Conservation (phyloP, 2,888 invertebrate genomes). For the Ormyrus thymus region DNA sequence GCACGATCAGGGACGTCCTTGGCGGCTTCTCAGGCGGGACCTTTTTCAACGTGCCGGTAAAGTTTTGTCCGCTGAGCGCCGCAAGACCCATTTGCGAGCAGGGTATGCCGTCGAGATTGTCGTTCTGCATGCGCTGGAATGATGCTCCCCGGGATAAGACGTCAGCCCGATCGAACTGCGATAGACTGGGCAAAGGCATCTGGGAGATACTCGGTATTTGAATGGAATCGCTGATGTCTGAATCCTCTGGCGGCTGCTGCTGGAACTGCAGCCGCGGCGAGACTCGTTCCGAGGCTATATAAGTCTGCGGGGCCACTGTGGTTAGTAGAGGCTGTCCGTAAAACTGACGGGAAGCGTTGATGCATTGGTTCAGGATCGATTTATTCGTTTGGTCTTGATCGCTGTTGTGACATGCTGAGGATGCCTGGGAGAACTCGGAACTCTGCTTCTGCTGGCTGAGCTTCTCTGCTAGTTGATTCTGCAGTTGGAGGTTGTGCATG, state of each 20-base stretch:
- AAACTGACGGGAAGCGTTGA: conserved; percentile 52
- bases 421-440: conserved; percentile 59
- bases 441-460: conserved; percentile 58
- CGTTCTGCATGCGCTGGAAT: conserved; percentile 58
- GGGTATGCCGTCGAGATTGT: conserved; percentile 61
- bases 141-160: conserved; percentile 63
- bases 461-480: conserved; percentile 67
- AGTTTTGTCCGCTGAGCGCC: conserved; percentile 52
- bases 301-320: conserved; percentile 60
- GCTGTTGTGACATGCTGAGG: not conserved
- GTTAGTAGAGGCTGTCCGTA: conserved; percentile 63
- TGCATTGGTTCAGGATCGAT: conserved; percentile 51
- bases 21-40: conserved; percentile 73
- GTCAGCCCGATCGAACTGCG: conserved; percentile 70
- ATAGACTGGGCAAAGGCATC: conserved; percentile 68
- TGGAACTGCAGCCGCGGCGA: conserved; percentile 67
- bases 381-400: conserved; percentile 57
- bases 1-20: conserved; percentile 71
- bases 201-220: conserved; percentile 68
- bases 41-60: conserved; percentile 72
- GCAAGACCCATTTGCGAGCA: conserved; percentile 56
- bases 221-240: conserved; percentile 47
- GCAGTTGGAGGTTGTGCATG: conserved; percentile 67
- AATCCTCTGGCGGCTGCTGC: conserved; percentile 59
- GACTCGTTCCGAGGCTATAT: conserved; percentile 59